Evolutionary conservation across 2,888 invertebrate genomes (phyloP), one percentile per base, ranked within the genome.

Genomic region (Morinoia aosen): DNA sequence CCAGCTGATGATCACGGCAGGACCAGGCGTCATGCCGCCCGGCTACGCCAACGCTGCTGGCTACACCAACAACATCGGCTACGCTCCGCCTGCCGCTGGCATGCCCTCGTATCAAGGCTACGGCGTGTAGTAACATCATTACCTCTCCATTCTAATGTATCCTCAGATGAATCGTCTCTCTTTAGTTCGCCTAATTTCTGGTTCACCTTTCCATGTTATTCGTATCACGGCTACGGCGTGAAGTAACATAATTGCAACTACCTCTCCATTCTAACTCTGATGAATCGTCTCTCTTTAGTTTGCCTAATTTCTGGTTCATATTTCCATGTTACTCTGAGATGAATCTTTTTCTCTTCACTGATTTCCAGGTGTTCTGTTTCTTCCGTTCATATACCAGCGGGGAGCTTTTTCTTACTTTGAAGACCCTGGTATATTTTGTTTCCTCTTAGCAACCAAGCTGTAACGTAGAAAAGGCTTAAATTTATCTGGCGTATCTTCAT

Each of bases 1-100:
- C n/a, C 99, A 99, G 97, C 98, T 99, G 97, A 99, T 99, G 99
- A 98, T 99, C 97, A 99, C 99, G 58, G 99, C 99, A 96, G 99
- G 99, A 95, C 98, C 98, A 95, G 98, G 98, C 96, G 98, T 98
- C 98, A 96, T 96, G 95, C 95, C 95, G 48, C 98, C 98, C 97
- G 98, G 98, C 95, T 98, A 98, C 95, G 98, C 98, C 61, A 98
- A 98, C 97, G 97, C 97, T 91, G 96, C 97, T 95, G 97, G 97
- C 97, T 97, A 98, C 97, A 97, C 98, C 97, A 97, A 97, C 97
- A 97, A 97, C 95, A 96, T 96, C 94, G 96, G 97, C 96, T 97
- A 97, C 95, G 64, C 95, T 39, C 95, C 58, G 0, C 95, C n/a
- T 4, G 97, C 97, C 96, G 97, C 97, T 96, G 97, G 97, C 61